Evolutionary conservation across 2,888 invertebrate genomes (phyloP).

Genomic region (Dione juno): DNA sequence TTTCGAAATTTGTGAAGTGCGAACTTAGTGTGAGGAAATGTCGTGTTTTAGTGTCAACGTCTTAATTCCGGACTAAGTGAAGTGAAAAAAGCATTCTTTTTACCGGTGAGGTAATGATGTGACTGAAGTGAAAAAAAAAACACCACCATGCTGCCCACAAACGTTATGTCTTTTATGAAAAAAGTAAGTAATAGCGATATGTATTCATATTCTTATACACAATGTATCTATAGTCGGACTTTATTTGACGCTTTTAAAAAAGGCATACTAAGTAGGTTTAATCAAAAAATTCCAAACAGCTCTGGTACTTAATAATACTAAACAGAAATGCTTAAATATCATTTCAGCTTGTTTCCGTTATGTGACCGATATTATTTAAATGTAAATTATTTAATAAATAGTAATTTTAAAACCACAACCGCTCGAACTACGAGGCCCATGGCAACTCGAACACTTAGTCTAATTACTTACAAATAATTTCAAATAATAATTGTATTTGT

Average conservation of each 20-base stretch:
- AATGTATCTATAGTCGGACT: not conserved
- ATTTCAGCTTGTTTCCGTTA: not conserved
- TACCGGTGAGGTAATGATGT: constrained; percentile 48
- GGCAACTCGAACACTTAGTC: constrained; percentile 7
- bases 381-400: constrained; percentile 5
- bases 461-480: not conserved
- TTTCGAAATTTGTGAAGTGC: constrained; percentile 36
- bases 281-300: too few species aligned
- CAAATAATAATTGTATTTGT: not conserved
- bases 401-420: constrained; percentile 10
- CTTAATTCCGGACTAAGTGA: constrained; percentile 71
- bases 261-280: too few species aligned
- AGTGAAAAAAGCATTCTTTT: constrained; percentile 39
- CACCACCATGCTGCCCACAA: constrained; percentile 92
- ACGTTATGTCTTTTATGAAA: constrained; percentile 96
- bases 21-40: constrained; percentile 57
- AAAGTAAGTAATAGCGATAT: constrained; percentile 86
- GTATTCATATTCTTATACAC: constrained; percentile 2
- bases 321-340: not conserved
- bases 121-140: constrained; percentile 51
- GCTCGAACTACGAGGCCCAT: constrained; percentile 6
- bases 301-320: not conserved
- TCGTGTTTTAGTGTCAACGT: constrained; percentile 70
- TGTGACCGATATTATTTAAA: constrained; percentile 5
- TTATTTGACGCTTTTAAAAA: not conserved